Conservation (phyloP, 1,140 invertebrate species). For the Scaptomyza montana region DNA sequence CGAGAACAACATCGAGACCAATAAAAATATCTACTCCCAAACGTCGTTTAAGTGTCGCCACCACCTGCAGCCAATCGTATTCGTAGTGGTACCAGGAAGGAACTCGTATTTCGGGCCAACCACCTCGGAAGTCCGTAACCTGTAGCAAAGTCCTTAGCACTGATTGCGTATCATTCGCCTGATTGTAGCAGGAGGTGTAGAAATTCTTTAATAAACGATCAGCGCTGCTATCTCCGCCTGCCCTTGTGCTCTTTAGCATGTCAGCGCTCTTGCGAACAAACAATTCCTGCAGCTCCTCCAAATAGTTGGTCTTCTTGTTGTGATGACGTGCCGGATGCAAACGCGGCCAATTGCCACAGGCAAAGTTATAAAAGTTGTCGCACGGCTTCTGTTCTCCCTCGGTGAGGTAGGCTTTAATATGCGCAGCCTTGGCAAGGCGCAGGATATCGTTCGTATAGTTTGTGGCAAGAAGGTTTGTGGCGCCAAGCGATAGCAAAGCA, state of each 20-base stretch:
- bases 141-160: conserved; percentile 51
- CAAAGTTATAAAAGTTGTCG: conserved; percentile 92
- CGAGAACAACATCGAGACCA: conserved; percentile 67
- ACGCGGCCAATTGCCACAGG: conserved; percentile 86
- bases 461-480: conserved; percentile 44
- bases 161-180: conserved; percentile 47
- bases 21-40: conserved; percentile 75
- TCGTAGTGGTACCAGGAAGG: conserved; percentile 71
- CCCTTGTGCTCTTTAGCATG: conserved; percentile 59
- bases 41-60: conserved; percentile 59
- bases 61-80: conserved; percentile 73
- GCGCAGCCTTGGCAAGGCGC: conserved; percentile 83
- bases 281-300: conserved; percentile 87
- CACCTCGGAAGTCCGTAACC: conserved; percentile 67
- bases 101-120: conserved; percentile 70
- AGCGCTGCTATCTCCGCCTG: conserved; percentile 52
- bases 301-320: conserved; percentile 89
- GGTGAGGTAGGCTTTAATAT: conserved; percentile 92
- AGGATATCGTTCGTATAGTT: conserved; percentile 74
- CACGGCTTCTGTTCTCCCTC: conserved; percentile 89
- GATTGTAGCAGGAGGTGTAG: conserved; percentile 91
- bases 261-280: conserved; percentile 72
- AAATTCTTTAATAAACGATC: conserved; percentile 89
- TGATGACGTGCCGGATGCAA: conserved; percentile 56
- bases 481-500: conserved; percentile 1